Conservation (phyloP, 2,797 vertebrate species). For the Enteromius thamalakanensis region DNA sequence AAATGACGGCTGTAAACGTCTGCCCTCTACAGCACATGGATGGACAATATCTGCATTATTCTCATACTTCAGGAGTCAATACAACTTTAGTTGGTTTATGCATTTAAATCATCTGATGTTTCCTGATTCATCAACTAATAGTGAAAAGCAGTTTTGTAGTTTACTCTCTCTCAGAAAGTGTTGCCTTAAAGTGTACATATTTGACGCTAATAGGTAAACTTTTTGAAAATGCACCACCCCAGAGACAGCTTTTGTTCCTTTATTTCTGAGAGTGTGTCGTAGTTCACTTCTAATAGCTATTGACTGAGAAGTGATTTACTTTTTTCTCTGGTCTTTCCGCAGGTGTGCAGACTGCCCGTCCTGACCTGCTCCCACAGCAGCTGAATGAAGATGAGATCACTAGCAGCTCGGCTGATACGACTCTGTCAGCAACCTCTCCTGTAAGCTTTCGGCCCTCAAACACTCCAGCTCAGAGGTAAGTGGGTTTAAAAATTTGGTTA, state of each 20-base stretch:
- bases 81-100: not conserved
- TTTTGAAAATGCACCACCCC: no score
- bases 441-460: conserved; percentile 39
- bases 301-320: not conserved
- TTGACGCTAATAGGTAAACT: no score
- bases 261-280: no score
- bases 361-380: conserved; percentile 85
- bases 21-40: not conserved
- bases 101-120: not conserved
- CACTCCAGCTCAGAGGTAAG: conserved; percentile 28
- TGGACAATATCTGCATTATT: not conserved
- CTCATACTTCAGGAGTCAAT: not conserved
- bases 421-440: conserved; percentile 68
- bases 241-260: no score
- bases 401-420: conserved; percentile 71
- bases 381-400: conserved; percentile 72
- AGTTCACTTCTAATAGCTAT: not conserved
- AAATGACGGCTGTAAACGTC: not conserved
- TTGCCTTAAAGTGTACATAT: no score
- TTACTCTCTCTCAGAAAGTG: no score
- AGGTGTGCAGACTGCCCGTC: conserved; percentile 80
- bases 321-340: conserved; percentile 27
- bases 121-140: not conserved
- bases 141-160: not conserved
- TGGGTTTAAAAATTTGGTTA: not conserved